Conservation (phyloP, 2,797 vertebrate species). For the Cyclopterus lumpus region DNA sequence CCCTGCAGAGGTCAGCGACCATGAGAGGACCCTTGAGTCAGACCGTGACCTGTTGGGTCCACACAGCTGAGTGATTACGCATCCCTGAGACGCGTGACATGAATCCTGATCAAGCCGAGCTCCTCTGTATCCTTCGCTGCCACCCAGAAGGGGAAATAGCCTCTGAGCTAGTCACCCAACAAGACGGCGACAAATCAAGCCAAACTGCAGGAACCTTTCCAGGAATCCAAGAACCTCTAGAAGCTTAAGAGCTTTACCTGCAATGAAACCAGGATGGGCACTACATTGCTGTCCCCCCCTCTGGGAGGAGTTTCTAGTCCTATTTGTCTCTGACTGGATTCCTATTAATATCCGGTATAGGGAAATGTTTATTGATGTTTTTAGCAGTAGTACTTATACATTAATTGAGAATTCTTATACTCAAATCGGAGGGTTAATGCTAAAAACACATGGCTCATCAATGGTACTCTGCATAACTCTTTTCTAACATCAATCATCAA, state of each 20-base stretch:
- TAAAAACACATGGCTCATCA: neutral
- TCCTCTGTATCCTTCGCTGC: constrained; percentile 18
- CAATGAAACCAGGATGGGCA: neutral
- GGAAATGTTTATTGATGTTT: neutral
- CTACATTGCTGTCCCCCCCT: too few species aligned
- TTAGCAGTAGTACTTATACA: neutral
- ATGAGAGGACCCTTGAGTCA: constrained; percentile 71
- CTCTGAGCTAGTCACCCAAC: neutral
- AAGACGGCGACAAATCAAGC: constrained; percentile 4
- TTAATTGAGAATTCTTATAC: neutral
- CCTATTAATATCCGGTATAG: neutral
- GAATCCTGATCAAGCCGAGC: constrained; percentile 67
- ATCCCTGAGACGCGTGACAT: constrained; percentile 47
- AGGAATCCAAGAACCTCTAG: neutral
- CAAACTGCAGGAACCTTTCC: neutral
- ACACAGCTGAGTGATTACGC: constrained; percentile 61
- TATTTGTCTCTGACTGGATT: neutral
- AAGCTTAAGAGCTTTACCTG: neutral
- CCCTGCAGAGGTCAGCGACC: constrained; percentile 63
- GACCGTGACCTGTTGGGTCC: constrained; percentile 66
- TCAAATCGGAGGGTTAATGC: neutral
- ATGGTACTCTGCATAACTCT: neutral
- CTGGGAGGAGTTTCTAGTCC: neutral
- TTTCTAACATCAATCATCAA: neutral
- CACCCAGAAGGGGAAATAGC: constrained; percentile 14